Base-by-base conservation (phyloP, 2,888 invertebrate genomes). In the Pandemis cinnamomeana region DNA sequence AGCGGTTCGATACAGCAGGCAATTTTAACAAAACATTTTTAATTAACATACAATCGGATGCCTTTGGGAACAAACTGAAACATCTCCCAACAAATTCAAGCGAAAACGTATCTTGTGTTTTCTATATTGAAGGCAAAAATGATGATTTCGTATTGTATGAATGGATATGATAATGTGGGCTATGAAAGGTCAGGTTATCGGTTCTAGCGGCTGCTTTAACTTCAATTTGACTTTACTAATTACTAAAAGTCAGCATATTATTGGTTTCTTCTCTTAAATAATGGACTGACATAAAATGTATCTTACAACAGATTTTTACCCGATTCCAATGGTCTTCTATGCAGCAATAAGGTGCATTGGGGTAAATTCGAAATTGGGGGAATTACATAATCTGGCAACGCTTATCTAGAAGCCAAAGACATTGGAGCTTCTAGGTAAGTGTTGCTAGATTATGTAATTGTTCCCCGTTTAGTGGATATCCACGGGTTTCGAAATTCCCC, bases 131-230 rank as follows among this genome's bases (percentile, higher is more conserved):
- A 61, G 41, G 53, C 6, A 60, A n/a, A 64, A 48, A 48, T 48
- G 13, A 36, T 67, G 2, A 41, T 44, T 8, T 55, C n/a, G 20
- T 67, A 46, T 71, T 46, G n/a, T 7, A 13, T n/a, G 5, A 42
- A 44, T 36, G 51, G 41, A 61, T 44, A 58, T 36, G 60, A 69
- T 51, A 66, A 41, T 46, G 27, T 36, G 36, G 51, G 5, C 48
- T 67, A 73, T 75, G 71, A 67, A 15, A 53, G 73, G 76, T 76
- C 70, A 73, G 67, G 76, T 73, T 76, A 76, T 76, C 76, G 36
- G 7, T 20, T 55, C 0, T 42, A 15, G 20, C 11, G 44, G 42
- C 20, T 15, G 66, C 15, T 7, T 69, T 58, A 44, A 70, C 13
- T 46, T 61, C 53, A 53, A 66, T 64, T 64, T 46, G 48, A 55